These are phyloP conservation scores for Chloropsis cyanopogon DNA, from an alignment of 2,113 vertebrate species.

Conservation along the genomic window DNA sequence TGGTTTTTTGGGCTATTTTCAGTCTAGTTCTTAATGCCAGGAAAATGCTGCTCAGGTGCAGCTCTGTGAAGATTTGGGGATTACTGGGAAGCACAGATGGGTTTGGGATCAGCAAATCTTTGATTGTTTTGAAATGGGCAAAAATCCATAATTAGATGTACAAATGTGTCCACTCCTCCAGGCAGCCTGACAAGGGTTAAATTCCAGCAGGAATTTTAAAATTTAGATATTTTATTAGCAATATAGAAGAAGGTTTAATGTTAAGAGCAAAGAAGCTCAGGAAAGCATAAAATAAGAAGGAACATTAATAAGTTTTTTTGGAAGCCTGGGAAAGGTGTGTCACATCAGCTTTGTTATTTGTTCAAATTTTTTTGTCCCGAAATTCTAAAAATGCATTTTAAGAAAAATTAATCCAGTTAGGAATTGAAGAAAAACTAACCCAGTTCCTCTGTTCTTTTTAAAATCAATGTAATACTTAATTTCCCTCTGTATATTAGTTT, in stretches of 20 bases:
- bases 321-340: not conserved
- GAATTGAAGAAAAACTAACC: not conserved
- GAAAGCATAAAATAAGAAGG: not conserved
- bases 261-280: not conserved
- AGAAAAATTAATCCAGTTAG: not conserved
- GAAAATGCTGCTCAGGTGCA: not conserved
- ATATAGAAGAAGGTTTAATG: rapidly evolving
- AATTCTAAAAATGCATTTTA: not conserved
- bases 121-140: rapidly evolving
- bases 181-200: not conserved
- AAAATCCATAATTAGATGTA: not conserved
- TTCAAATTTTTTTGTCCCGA: not conserved
- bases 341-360: not conserved
- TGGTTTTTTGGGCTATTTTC: not conserved
- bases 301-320: rapidly evolving
- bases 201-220: not conserved
- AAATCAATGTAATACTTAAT: not conserved
- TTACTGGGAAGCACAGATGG: not conserved
- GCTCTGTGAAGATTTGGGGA: not conserved
- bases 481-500: not conserved
- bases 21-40: not conserved
- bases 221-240: not conserved
- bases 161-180: not conserved
- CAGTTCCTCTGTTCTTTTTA: not conserved
- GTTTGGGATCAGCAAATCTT: not conserved